Evolutionary conservation across 2,797 vertebrate genomes (phyloP), one percentile per base, ranked within the genome.

Genomic region (Emys orbicularis): DNA sequence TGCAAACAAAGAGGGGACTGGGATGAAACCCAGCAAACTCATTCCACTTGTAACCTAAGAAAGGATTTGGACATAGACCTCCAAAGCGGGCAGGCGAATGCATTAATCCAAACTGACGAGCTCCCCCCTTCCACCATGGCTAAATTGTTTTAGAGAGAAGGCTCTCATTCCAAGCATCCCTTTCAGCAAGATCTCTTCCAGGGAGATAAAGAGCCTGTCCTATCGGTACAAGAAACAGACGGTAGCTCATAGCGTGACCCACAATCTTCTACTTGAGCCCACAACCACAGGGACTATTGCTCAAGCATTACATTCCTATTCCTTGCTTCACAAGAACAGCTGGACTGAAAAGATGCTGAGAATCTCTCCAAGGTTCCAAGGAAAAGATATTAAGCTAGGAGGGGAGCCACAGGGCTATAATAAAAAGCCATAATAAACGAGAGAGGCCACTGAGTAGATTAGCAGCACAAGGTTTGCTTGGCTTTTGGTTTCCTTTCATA

Each of bases 311-410:
- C 95, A 96, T 97, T 97, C 97, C 94, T 96, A 81, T 87, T 94
- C 84, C 91, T 91, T 3, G 89, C 1, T 85, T 90, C 95, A 90
- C 72, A 52, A 86, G 97, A 97, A 81, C 97, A 98, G 97, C 97
- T 97, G 97, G 79, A 93, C 97, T 68, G 2, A 97, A 94, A 95
- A 88, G 97, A 97, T 87, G 96, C 94, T 29, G 94, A 95, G 95
- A 98, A 97, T 97, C 96, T 90, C 77, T 95, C 90, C 3, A 5
- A 94, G 92, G 91, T 94, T 98, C 97, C 97, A 95, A 97, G 97
- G 96, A 96, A 97, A 97, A 97, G 97, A 97, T 93, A 97, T 97
- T 95, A 96, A 94, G 94, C 77, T 92, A 90, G 95, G 91, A 92
- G 96, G 96, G 89, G 92, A 94, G 92, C 94, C 91, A 97, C 88